phyloP scores from a whole-genome alignment of 2,797 vertebrate species.

The Microctenopoma lineatum region DNA sequence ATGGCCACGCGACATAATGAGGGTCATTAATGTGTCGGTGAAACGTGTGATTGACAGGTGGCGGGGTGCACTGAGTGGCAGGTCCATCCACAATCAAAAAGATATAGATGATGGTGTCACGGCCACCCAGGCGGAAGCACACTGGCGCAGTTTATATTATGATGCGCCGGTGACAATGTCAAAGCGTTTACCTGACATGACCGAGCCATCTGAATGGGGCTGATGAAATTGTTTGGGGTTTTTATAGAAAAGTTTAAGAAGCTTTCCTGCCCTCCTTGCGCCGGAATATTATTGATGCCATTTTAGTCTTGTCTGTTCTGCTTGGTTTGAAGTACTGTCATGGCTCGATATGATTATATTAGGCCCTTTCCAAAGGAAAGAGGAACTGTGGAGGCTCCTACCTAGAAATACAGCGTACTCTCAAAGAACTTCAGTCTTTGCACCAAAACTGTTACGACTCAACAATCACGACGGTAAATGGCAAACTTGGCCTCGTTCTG shows the following conservation, averaged over 20 bases:
- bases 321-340: slow-evolving; percentile 69
- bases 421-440: not conserved
- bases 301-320: slow-evolving; percentile 57
- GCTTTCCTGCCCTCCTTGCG: slow-evolving; percentile 29
- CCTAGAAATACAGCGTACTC: slow-evolving; percentile 34
- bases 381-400: slow-evolving; percentile 29
- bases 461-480: slow-evolving; percentile 44
- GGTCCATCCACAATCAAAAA: slow-evolving; percentile 50
- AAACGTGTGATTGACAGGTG: slow-evolving; percentile 74
- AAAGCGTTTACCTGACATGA: slow-evolving; percentile 56
- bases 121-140: slow-evolving; percentile 26
- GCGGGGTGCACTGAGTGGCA: slow-evolving; percentile 63
- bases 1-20: slow-evolving; percentile 72
- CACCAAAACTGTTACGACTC: slow-evolving; percentile 7
- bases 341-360: slow-evolving; percentile 67
- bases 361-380: slow-evolving; percentile 33
- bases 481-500: slow-evolving; percentile 24
- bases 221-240: slow-evolving; percentile 54
- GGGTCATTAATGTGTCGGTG: slow-evolving; percentile 69
- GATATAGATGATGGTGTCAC: slow-evolving; percentile 53
- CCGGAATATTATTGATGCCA: slow-evolving; percentile 57
- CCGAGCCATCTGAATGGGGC: slow-evolving; percentile 27
- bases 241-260: slow-evolving; percentile 62
- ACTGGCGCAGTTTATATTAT: slow-evolving; percentile 27
- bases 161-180: slow-evolving; percentile 46